Percentiles rank a stretch among this genome's conserved stretches.
Evolutionary conservation across 2,797 vertebrate genomes (phyloP).

Genomic region (Varecia variegata): DNA sequence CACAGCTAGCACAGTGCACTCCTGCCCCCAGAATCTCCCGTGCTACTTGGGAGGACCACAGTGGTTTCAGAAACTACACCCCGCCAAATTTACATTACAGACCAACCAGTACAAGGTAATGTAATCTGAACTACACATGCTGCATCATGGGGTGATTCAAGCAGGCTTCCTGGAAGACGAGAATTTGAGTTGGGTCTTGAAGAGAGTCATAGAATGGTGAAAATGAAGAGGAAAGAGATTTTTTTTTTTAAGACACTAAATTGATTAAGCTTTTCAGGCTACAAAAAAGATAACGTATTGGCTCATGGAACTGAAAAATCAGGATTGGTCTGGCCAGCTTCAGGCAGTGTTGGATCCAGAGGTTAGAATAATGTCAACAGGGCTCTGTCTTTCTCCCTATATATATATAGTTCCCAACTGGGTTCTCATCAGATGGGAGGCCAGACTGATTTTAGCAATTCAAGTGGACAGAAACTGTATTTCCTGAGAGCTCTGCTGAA

Average conservation of each 20-base stretch:
- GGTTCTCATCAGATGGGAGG: neutral
- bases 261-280: neutral
- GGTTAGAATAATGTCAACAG: neutral
- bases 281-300: neutral
- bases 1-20: rapidly evolving
- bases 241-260: neutral
- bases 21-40: neutral
- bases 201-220: neutral
- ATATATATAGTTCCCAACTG: neutral
- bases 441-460: neutral
- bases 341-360: neutral
- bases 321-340: neutral
- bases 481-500: neutral
- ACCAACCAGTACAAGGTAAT: neutral
- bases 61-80: neutral
- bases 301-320: neutral
- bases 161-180: constrained; percentile 18
- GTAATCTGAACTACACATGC: neutral
- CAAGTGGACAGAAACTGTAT: neutral
- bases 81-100: neutral
- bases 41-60: neutral
- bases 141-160: neutral
- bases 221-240: neutral
- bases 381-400: neutral
- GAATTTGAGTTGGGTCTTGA: neutral